These are phyloP conservation scores for Myzus persicae DNA, from an alignment of 1,140 invertebrate species.

Conservation along the genomic window DNA sequence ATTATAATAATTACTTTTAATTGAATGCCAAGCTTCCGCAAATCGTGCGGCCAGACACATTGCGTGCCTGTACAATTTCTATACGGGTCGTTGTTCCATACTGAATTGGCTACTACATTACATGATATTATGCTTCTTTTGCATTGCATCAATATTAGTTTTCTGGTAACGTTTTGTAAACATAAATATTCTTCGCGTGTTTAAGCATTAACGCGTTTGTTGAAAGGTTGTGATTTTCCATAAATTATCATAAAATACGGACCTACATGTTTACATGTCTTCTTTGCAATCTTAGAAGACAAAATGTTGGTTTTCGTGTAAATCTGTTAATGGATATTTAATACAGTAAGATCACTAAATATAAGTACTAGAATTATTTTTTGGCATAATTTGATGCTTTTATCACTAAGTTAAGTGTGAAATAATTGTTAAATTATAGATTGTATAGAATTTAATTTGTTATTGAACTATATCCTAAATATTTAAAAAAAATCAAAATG, in stretches of 20 bases:
- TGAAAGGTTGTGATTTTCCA: not conserved
- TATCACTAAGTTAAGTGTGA: not conserved
- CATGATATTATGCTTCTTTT: not conserved
- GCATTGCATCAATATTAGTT: conserved; percentile 31
- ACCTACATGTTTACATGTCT: not conserved
- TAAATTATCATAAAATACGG: not conserved
- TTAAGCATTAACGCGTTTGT: not conserved
- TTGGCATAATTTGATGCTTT: too few species aligned
- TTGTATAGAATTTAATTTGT: not conserved
- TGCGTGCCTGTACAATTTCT: conserved; percentile 14
- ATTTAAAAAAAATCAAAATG: not conserved
- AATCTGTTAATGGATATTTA: not conserved
- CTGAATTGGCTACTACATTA: not conserved
- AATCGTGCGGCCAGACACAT: conserved; percentile 30
- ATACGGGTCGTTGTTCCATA: conserved; percentile 14
- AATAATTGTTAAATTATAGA: too few species aligned
- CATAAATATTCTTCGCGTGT: not conserved
- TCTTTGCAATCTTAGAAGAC: not conserved
- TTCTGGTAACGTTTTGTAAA: conserved; percentile 35
- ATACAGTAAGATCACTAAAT: not conserved
- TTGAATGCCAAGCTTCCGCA: conserved; percentile 39
- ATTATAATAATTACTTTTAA: conserved; percentile 49
- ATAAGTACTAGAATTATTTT: not conserved
- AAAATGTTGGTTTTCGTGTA: not conserved
- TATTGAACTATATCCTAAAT: too few species aligned